phyloP scores from a whole-genome alignment of 2,888 invertebrate species.

The Netelia inedita region DNA sequence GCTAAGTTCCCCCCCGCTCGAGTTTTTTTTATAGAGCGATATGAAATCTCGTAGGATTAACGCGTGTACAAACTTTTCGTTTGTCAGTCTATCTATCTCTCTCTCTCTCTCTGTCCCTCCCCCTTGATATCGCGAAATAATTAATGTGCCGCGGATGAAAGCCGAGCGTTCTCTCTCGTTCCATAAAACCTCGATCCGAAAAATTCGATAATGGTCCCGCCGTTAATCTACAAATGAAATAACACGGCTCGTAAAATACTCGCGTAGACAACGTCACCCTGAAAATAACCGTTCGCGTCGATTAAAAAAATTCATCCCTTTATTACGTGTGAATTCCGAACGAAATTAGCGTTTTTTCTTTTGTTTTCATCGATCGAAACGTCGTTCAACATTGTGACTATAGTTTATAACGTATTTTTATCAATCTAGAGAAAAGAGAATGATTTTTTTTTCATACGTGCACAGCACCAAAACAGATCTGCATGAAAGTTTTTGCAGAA shows the following conservation, averaged over 20 bases:
- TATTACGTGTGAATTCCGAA: no score
- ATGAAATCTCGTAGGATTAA: slow-evolving; percentile 38
- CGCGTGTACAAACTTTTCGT: slow-evolving; percentile 23
- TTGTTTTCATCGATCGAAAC: no score
- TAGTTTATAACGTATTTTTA: no score
- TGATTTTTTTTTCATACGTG: neutral
- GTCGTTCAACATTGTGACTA: no score
- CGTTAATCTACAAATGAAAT: no score
- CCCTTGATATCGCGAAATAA: slow-evolving; percentile 1
- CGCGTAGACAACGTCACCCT: no score
- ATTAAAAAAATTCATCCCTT: no score
- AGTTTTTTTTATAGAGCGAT: slow-evolving; percentile 1
- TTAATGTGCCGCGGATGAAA: slow-evolving; percentile 2
- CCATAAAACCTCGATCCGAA: neutral
- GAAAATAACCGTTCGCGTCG: no score
- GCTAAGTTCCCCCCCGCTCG: slow-evolving; percentile 19
- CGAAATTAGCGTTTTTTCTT: no score
- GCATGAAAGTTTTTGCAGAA: neutral
- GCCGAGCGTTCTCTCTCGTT: neutral
- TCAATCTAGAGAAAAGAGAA: neutral
- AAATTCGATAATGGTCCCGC: neutral
- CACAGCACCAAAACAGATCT: neutral
- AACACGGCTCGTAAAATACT: no score
- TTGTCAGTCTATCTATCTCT: no score
- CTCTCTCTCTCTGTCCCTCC: no score